phyloP scores from a whole-genome alignment of 2,797 vertebrate species.

The Pseudocheirus occidentalis region DNA sequence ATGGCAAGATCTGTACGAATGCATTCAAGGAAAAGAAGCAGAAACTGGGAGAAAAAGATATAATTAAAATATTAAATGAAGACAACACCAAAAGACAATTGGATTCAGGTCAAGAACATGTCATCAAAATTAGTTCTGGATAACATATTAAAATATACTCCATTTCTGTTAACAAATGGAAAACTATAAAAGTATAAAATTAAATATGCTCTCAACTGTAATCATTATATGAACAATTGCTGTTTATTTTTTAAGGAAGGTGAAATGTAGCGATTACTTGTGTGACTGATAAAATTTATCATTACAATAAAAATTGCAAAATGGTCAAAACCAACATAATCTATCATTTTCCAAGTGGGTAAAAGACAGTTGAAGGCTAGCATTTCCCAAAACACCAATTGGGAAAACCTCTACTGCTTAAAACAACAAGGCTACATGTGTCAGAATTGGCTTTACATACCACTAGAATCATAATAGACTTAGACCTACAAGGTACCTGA shows the following conservation, averaged over 20 bases:
- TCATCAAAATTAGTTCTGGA: not conserved
- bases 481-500: not conserved
- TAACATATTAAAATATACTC: not conserved
- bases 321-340: not conserved
- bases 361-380: not conserved
- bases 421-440: not conserved
- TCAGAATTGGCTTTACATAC: not conserved
- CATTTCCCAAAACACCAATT: not conserved
- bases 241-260: not conserved
- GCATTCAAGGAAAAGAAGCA: not conserved
- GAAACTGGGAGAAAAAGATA: not conserved
- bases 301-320: not conserved
- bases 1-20: not conserved
- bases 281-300: too few species aligned
- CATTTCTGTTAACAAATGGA: not conserved
- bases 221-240: not conserved
- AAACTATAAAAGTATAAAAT: not conserved
- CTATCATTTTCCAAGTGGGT: not conserved
- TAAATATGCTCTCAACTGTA: not conserved
- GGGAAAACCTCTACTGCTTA: not conserved
- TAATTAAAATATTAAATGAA: not conserved
- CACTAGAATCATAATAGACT: not conserved
- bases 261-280: too few species aligned
- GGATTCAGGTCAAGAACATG: not conserved
- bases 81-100: not conserved